Base-by-base conservation (phyloP, 53 echinoderm and acorn worm genomes). In the Paracentrotus lividus region DNA sequence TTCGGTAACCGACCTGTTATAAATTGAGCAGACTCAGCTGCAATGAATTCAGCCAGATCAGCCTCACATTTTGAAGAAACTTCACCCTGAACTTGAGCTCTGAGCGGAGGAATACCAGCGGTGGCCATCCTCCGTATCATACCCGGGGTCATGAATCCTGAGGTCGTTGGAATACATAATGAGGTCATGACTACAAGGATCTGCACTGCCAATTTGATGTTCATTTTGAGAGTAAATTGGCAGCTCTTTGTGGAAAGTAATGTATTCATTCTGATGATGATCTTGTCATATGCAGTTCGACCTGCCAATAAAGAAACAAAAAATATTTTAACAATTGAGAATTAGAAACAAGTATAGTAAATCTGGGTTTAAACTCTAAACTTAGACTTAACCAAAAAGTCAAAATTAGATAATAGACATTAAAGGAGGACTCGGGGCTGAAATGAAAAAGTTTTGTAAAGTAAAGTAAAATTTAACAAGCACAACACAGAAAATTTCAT, bases 131-230 rank as follows among this genome's bases (percentile, higher is more conserved):
- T 56, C 8, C 58, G 33, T 8, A 88, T 56, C 88, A 88, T 88
- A 16, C 16, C 54, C 18, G 88, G 88, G 38, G 88, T 88, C 88
- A 88, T 54, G 34, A 88, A 57, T 31, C 88, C 88, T 6, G 88
- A 53, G 54, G 88, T 55, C 51, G 15, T 13, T 26, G 26, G 85
- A 85, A 85, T 85, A 49, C 47, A 51, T 32, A 85, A 49, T 26
- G 51, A 31, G 29, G 51, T 15, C 47, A 85, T 14, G 20, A 85
- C 7, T 14, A 85, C 26, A 51, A 85, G 85, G 49, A 31, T n/a
- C 13, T 27, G 47, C 10, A 85, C 31, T 26, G 26, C 85, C 14
- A 51, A 12, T 85, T 49, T 85, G 72, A 72, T 72, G 72, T 21
- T 72, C 72, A 72, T 38, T 14, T 72, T 40, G 2, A 20, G 72